These are phyloP conservation scores for Prenolepis imparis DNA, from an alignment of 2,888 invertebrate genomes.

Conservation along the genomic window DNA sequence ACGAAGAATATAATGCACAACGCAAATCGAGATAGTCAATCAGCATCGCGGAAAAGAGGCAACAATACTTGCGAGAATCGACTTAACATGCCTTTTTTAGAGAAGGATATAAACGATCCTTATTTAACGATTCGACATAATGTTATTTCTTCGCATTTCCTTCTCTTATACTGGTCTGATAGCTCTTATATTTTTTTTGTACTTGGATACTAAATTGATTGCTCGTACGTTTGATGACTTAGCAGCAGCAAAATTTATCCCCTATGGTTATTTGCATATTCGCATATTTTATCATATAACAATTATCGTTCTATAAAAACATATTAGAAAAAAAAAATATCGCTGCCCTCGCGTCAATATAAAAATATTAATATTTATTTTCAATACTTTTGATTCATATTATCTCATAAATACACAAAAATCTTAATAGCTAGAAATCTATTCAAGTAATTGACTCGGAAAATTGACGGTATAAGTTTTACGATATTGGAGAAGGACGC, in stretches of 20 bases:
- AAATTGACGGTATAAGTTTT: conserved; percentile 45
- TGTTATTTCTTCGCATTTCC: conserved; percentile 18
- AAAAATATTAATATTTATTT: not conserved
- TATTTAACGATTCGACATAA: conserved; percentile 68
- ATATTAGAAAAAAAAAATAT: too few relatives aligned
- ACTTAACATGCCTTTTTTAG: too few relatives aligned
- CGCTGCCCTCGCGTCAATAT: too few relatives aligned
- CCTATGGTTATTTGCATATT: not conserved
- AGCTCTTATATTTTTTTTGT: not conserved
- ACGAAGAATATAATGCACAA: too few relatives aligned
- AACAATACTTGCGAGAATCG: too few relatives aligned
- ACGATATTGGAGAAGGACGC: conserved; percentile 24
- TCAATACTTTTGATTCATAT: not conserved
- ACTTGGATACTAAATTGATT: not conserved
- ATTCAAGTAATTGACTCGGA: not conserved
- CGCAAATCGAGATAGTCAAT: too few relatives aligned
- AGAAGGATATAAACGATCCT: too few relatives aligned
- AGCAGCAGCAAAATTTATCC: conserved; percentile 43
- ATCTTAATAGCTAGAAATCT: not conserved
- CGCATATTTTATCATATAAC: conserved; percentile 6
- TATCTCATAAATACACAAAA: not conserved
- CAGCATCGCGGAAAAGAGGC: too few relatives aligned
- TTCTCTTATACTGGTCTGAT: not conserved
- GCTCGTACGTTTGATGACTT: conserved; percentile 50
- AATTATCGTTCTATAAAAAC: not conserved